These are phyloP conservation scores for Hydropsyche tenuis DNA, from an alignment of 1,140 invertebrate genomes.

Conservation along the genomic window DNA sequence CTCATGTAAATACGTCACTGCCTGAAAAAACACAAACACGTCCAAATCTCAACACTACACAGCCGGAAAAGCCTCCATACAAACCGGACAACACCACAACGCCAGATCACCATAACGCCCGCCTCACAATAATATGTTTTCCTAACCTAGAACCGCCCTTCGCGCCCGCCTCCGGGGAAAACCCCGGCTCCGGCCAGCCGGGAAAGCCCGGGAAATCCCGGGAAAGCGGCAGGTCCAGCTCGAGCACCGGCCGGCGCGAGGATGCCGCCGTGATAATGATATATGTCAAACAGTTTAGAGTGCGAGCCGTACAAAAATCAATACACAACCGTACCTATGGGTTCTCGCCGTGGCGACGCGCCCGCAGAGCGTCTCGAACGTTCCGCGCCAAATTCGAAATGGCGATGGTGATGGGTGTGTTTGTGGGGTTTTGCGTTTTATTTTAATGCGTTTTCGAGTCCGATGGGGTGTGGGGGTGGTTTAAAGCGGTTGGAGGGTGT, in stretches of 20 bases:
- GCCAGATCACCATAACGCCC: no score
- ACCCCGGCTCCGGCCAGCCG: background rate
- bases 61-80: no score
- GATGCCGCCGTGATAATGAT: constrained; percentile 13
- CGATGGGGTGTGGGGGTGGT: no score
- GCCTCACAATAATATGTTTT: constrained; percentile 32
- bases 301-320: constrained; percentile 22
- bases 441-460: no score
- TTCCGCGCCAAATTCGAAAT: no score
- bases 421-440: no score
- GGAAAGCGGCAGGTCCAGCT: background rate
- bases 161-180: background rate
- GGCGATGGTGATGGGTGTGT: no score
- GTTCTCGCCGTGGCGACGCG: constrained; percentile 1
- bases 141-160: constrained; percentile 3
- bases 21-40: no score
- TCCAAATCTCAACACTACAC: no score
- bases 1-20: no score
- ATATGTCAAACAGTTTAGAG: constrained; percentile 34
- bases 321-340: constrained; percentile 32
- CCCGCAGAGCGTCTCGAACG: background rate
- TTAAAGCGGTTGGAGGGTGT: no score
- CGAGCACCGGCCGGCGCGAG: background rate
- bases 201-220: background rate
- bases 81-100: no score